Conservation (phyloP, 2,888 invertebrate species). For the Piscicola geometra region DNA sequence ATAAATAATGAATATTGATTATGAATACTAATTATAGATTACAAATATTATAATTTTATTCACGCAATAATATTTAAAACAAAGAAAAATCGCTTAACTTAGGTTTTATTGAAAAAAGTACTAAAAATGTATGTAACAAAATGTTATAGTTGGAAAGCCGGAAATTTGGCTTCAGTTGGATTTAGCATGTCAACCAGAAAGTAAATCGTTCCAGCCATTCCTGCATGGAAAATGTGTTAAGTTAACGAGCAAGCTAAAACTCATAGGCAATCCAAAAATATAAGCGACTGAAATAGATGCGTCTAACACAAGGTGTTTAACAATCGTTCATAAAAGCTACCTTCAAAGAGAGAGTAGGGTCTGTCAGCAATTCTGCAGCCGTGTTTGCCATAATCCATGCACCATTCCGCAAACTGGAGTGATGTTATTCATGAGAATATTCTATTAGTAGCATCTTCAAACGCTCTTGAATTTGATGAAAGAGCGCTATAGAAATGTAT, state of each 20-base stretch:
- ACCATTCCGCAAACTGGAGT: constrained; percentile 73
- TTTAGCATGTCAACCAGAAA: constrained; percentile 68
- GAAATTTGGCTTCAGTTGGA: constrained; percentile 68
- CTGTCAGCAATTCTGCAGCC: constrained; percentile 66
- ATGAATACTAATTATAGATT: neutral
- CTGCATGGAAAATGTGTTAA: constrained; percentile 48
- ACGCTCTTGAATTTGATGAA: too few relatives aligned
- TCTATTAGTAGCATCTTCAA: too few relatives aligned
- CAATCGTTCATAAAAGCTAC: constrained; percentile 49
- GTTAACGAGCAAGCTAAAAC: too few relatives aligned
- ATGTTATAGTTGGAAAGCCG: constrained; percentile 61
- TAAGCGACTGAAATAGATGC: neutral
- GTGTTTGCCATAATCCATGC: constrained; percentile 67
- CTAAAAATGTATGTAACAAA: neutral
- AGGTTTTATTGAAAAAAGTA: too few relatives aligned
- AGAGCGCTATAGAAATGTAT: too few relatives aligned
- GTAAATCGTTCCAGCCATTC: constrained; percentile 70
- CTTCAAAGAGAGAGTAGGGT: constrained; percentile 79
- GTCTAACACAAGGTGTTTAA: neutral
- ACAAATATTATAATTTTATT: neutral
- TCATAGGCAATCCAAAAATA: too few relatives aligned
- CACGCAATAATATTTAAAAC: too few relatives aligned
- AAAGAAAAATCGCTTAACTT: too few relatives aligned
- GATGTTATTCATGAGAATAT: too few relatives aligned
- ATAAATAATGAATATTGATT: neutral